These are phyloP conservation scores for Blera fallax DNA, from an alignment of 2,888 invertebrate species.

Conservation along the genomic window DNA sequence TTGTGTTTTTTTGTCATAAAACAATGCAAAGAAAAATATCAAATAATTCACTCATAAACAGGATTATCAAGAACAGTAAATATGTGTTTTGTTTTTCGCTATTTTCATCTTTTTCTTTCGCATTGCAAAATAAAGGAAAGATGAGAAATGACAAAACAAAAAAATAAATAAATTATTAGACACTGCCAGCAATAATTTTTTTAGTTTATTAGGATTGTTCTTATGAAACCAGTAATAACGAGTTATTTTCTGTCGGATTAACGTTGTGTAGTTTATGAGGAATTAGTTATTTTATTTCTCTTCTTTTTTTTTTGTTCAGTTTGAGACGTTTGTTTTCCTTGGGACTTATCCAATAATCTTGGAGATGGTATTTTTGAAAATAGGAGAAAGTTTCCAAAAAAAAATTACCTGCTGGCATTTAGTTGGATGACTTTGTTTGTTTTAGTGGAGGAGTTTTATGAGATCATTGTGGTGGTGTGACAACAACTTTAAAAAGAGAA, in stretches of 20 bases:
- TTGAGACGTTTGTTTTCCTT: constrained; percentile 44
- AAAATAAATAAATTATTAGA: constrained; percentile 39
- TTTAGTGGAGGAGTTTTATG: constrained; percentile 42
- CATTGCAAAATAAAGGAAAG: constrained; percentile 7
- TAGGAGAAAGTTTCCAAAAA: constrained; percentile 36
- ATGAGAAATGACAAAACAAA: constrained; percentile 38
- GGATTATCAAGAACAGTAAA: constrained; percentile 47
- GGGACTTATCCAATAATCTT: constrained; percentile 46
- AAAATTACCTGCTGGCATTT: constrained; percentile 45
- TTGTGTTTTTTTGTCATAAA: constrained; percentile 10
- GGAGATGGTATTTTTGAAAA: constrained; percentile 18
- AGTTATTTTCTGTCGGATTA: constrained; percentile 43
- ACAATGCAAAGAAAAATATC: constrained; percentile 27
- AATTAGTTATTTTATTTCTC: constrained; percentile 55
- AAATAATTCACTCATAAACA: constrained; percentile 67
- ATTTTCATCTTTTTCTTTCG: constrained; percentile 1
- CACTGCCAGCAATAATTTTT: constrained; percentile 13
- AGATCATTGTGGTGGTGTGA: constrained; percentile 59
- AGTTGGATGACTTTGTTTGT: constrained; percentile 1
- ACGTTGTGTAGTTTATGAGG: constrained; percentile 53
- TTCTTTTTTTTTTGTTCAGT: neutral
- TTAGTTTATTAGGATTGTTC: constrained; percentile 45
- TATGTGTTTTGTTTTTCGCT: neutral
- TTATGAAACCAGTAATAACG: constrained; percentile 65
- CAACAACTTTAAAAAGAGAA: constrained; percentile 27